Conservation (phyloP, 2,797 vertebrate species). For the Florisuga fusca region DNA sequence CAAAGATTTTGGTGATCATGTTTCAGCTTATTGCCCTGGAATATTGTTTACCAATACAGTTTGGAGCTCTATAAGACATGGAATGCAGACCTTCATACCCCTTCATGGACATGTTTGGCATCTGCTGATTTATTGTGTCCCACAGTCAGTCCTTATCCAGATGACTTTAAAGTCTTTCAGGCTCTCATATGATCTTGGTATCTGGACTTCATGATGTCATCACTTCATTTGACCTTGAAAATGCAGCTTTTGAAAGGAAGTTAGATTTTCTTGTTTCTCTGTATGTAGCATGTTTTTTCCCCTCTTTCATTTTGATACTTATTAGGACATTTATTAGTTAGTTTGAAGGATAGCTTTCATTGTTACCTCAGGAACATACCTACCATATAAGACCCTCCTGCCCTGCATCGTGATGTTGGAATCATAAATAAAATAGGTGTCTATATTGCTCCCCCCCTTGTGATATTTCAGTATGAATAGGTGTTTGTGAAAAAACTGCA, state of each 20-base stretch:
- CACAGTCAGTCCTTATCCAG: not conserved
- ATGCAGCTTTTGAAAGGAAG: not conserved
- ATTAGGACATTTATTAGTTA: not conserved
- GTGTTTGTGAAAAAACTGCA: not conserved
- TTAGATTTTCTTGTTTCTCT: not conserved
- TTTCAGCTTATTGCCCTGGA: not conserved
- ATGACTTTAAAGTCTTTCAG: not conserved
- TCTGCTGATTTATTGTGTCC: not conserved
- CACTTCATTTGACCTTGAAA: not conserved
- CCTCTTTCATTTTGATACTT: not conserved
- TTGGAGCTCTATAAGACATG: not conserved
- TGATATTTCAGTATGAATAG: slow-evolving; percentile 20
- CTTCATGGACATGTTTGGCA: not conserved
- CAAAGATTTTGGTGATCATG: not conserved
- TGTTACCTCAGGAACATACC: no score
- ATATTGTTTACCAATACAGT: not conserved
- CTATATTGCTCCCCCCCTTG: no score
- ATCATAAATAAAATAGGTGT: no score
- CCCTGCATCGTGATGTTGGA: no score
- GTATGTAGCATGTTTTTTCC: not conserved
- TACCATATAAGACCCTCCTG: no score
- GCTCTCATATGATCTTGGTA: not conserved
- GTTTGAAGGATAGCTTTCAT: not conserved
- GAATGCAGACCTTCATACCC: not conserved
- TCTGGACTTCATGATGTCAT: not conserved